Percentiles rank a stretch among this genome's conserved stretches.
phyloP scores from a whole-genome alignment of 2,113 vertebrate genomes.

The Epinephelus lanceolatus region DNA sequence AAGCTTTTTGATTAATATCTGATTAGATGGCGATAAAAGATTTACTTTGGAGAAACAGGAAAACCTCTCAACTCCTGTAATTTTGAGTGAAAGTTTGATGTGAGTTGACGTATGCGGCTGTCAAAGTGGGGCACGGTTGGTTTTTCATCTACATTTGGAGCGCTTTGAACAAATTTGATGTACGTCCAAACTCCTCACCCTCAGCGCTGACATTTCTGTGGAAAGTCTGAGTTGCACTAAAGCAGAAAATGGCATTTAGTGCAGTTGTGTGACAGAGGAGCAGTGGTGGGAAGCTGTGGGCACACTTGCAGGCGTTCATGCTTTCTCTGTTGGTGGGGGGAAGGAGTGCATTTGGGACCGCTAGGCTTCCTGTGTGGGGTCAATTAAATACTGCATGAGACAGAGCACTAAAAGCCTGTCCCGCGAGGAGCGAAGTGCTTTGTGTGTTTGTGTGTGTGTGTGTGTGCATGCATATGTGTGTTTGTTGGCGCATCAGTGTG shows the following conservation, averaged over 20 bases:
- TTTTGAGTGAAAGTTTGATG: slow-evolving; percentile 62
- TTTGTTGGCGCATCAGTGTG: slow-evolving; percentile 72
- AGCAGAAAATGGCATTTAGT: slow-evolving; percentile 70
- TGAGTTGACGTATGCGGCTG: not conserved
- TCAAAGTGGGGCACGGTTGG: slow-evolving; percentile 10
- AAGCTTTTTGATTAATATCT: not conserved
- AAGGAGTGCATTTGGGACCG: slow-evolving; percentile 84
- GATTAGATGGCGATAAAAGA: not conserved
- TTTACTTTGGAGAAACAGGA: not conserved
- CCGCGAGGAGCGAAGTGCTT: slow-evolving; percentile 82
- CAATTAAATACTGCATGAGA: slow-evolving; percentile 90
- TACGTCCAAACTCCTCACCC: slow-evolving; percentile 14
- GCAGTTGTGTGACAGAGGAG: slow-evolving; percentile 61
- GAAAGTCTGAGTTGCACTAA: slow-evolving; percentile 51
- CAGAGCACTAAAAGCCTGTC: slow-evolving; percentile 88
- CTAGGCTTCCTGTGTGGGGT: slow-evolving; percentile 86
- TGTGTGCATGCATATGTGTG: slow-evolving; percentile 55
- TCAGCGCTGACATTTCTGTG: slow-evolving; percentile 45
- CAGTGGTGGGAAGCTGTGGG: slow-evolving; percentile 69
- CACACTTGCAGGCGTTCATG: slow-evolving; percentile 62
- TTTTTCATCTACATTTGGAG: not conserved
- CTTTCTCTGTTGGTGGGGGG: slow-evolving; percentile 71
- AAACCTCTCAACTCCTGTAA: slow-evolving; percentile 8
- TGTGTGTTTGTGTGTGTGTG: slow-evolving; percentile 61
- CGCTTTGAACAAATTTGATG: slow-evolving; percentile 26